phyloP scores from a whole-genome alignment of 2,113 vertebrate genomes.

The Podarcis muralis region DNA sequence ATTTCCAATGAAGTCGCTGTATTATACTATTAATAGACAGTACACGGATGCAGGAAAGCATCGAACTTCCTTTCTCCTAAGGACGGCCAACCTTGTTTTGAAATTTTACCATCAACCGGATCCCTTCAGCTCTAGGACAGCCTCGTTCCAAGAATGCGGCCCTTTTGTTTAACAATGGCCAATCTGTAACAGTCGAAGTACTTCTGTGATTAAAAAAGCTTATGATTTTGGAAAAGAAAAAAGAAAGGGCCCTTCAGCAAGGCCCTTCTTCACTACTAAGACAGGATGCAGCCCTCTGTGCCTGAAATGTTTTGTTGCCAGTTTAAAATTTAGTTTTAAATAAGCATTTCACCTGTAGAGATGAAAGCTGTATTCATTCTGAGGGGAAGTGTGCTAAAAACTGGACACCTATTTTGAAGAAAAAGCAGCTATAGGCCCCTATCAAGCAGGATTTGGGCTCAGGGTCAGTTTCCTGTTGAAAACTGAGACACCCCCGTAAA shows the following conservation, averaged over 20 bases:
- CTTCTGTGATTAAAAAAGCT: slow-evolving; percentile 45
- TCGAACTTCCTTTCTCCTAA: slow-evolving; percentile 46
- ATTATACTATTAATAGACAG: slow-evolving; percentile 57
- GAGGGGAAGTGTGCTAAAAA: neutral
- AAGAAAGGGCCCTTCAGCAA: slow-evolving; percentile 48
- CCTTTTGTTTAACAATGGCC: slow-evolving; percentile 52
- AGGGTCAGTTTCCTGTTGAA: no score
- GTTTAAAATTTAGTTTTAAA: neutral
- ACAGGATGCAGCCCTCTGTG: neutral
- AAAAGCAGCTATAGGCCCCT: neutral
- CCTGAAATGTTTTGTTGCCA: neutral
- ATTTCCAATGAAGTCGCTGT: slow-evolving; percentile 43
- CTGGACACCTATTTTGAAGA: neutral
- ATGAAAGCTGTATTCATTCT: neutral
- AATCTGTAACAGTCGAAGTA: slow-evolving; percentile 47
- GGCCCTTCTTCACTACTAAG: slow-evolving; percentile 9
- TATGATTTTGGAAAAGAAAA: slow-evolving; percentile 37
- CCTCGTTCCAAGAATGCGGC: slow-evolving; percentile 48
- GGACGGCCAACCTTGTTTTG: slow-evolving; percentile 50
- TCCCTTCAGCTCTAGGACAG: slow-evolving; percentile 51
- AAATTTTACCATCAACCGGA: slow-evolving; percentile 58
- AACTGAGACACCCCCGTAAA: no score
- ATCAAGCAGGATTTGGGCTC: no score
- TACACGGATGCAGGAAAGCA: slow-evolving; percentile 49
- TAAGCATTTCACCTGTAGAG: neutral